Evolutionary conservation across 2,888 invertebrate species (phyloP).

Genomic region (Pristionchus entomophagus): DNA sequence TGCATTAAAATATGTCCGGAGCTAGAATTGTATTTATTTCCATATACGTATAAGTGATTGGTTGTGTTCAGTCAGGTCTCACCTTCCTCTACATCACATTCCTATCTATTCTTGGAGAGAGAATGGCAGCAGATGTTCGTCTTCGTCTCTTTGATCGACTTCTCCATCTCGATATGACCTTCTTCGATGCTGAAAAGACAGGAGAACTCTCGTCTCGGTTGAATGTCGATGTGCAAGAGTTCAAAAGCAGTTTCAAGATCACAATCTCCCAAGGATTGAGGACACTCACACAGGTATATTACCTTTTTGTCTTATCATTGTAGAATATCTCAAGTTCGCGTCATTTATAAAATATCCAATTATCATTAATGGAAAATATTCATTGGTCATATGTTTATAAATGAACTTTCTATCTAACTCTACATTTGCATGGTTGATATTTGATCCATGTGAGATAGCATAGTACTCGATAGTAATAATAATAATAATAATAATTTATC

Average conservation of each 20-base stretch:
- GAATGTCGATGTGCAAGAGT: slow-evolving; percentile 94
- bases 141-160: slow-evolving; percentile 58
- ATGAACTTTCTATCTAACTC: no score
- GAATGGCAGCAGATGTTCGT: slow-evolving; percentile 87
- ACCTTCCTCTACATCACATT: slow-evolving; percentile 92
- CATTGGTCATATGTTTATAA: no score
- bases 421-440: no score
- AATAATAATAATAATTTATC: no score
- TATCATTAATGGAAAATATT: no score
- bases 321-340: no score
- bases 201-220: slow-evolving; percentile 91
- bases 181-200: slow-evolving; percentile 84
- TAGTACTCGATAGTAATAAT: no score
- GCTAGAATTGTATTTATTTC: no score
- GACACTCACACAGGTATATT: slow-evolving; percentile 90
- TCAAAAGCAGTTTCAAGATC: slow-evolving; percentile 95
- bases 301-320: slow-evolving; percentile 45
- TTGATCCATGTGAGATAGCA: no score
- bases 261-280: slow-evolving; percentile 92
- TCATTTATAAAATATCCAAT: background rate
- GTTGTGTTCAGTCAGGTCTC: slow-evolving; percentile 83
- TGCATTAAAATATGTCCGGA: no score
- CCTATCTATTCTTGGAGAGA: slow-evolving; percentile 90
- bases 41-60: no score
- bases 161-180: slow-evolving; percentile 84